Conservation (phyloP, 2,888 invertebrate genomes). For the Athrips mouffetella region DNA sequence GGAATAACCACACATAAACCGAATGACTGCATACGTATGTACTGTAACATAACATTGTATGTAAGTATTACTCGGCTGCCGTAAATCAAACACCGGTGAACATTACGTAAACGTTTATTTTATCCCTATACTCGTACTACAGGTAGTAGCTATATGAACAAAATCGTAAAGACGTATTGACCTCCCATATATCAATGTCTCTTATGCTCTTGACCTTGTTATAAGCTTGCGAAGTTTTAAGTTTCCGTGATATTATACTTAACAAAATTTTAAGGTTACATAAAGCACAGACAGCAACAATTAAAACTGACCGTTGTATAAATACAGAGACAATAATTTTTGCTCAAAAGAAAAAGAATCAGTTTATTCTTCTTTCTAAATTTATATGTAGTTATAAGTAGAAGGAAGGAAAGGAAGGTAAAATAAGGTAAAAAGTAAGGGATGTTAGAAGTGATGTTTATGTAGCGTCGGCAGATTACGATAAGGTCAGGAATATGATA, state of each 20-base stretch:
- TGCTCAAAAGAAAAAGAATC: no score
- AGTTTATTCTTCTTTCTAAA: no score
- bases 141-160: conserved; percentile 9
- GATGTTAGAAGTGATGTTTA: no score
- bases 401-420: no score
- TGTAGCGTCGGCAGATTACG: no score
- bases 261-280: neutral
- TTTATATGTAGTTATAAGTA: no score
- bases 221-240: conserved; percentile 11
- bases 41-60: conserved; percentile 23
- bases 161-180: conserved; percentile 8
- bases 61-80: neutral
- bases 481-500: no score
- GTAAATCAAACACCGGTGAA: conserved; percentile 2
- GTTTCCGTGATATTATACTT: neutral
- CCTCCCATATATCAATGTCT: conserved; percentile 15
- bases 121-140: conserved; percentile 10
- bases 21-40: conserved; percentile 43
- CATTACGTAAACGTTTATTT: conserved; percentile 12
- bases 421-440: no score
- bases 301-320: no score
- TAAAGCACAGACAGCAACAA: neutral
- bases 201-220: conserved; percentile 15
- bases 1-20: conserved; percentile 40
- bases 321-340: no score